These are phyloP conservation scores for Gyps fulvus DNA, from an alignment of 2,113 vertebrate species.

Conservation along the genomic window DNA sequence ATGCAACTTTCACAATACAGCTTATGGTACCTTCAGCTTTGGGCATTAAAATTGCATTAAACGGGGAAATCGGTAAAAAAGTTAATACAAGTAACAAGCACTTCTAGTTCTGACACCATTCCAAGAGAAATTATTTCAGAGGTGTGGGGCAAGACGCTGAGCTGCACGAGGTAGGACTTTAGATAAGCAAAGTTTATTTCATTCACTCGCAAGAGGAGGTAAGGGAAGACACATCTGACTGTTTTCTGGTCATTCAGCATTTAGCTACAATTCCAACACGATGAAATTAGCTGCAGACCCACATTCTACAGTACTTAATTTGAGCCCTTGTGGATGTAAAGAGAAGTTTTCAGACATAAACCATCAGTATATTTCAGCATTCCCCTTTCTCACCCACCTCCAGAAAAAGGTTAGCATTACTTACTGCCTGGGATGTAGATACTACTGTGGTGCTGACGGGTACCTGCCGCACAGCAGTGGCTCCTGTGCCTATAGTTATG, in stretches of 20 bases:
- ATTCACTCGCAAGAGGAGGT: background rate
- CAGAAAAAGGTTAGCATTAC: slow-evolving; percentile 22
- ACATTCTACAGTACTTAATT: background rate
- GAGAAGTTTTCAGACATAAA: background rate
- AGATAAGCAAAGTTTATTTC: background rate
- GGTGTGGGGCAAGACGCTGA: background rate
- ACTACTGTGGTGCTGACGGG: slow-evolving; percentile 88
- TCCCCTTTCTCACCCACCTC: background rate
- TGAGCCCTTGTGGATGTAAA: background rate
- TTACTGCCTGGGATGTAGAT: slow-evolving; percentile 86
- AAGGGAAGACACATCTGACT: background rate
- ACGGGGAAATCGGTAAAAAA: background rate
- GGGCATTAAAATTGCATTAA: background rate
- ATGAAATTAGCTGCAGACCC: background rate
- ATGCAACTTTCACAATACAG: background rate
- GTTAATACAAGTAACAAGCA: background rate
- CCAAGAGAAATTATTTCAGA: background rate
- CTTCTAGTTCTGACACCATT: background rate
- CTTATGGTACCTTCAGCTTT: background rate
- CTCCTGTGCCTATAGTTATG: slow-evolving; percentile 81
- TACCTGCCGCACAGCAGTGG: slow-evolving; percentile 87
- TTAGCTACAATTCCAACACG: background rate
- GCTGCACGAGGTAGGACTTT: background rate
- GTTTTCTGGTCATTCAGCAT: background rate
- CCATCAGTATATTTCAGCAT: background rate